phyloP scores from a whole-genome alignment of 2,113 vertebrate species.

The Ursus arctos region DNA sequence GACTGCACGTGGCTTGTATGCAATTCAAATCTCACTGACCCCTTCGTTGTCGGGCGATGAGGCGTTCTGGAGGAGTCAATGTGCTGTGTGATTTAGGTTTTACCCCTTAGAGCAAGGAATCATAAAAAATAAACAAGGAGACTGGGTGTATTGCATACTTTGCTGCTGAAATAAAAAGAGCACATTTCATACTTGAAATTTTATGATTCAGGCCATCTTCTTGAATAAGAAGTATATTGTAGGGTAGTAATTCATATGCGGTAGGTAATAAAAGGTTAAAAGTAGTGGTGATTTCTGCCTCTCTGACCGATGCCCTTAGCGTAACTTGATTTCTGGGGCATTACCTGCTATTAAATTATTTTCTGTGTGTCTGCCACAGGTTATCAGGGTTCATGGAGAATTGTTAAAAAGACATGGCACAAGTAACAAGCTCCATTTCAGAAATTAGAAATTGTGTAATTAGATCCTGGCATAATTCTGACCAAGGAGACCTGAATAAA shows the following conservation, averaged over 20 bases:
- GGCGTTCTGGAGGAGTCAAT: neutral
- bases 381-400: slow-evolving; percentile 51
- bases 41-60: neutral
- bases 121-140: slow-evolving; percentile 66
- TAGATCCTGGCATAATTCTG: neutral
- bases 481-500: neutral
- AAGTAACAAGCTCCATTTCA: neutral
- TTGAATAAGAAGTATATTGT: slow-evolving; percentile 8
- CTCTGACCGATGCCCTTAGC: slow-evolving; percentile 6
- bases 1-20: neutral
- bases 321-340: slow-evolving; percentile 50
- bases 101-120: slow-evolving; percentile 16
- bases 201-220: slow-evolving; percentile 55
- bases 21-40: neutral
- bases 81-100: slow-evolving; percentile 14
- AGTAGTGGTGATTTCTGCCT: slow-evolving; percentile 23
- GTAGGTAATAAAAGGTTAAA: slow-evolving; percentile 67
- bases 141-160: neutral
- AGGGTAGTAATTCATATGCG: slow-evolving; percentile 23
- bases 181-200: slow-evolving; percentile 59
- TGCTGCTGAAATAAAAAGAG: slow-evolving; percentile 60
- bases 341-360: slow-evolving; percentile 36
- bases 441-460: slow-evolving; percentile 29
- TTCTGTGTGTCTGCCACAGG: slow-evolving; percentile 8
- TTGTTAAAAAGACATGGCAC: slow-evolving; percentile 37